Evolutionary conservation across 2,797 vertebrate genomes (phyloP).

Genomic region (Myotis daubentonii): DNA sequence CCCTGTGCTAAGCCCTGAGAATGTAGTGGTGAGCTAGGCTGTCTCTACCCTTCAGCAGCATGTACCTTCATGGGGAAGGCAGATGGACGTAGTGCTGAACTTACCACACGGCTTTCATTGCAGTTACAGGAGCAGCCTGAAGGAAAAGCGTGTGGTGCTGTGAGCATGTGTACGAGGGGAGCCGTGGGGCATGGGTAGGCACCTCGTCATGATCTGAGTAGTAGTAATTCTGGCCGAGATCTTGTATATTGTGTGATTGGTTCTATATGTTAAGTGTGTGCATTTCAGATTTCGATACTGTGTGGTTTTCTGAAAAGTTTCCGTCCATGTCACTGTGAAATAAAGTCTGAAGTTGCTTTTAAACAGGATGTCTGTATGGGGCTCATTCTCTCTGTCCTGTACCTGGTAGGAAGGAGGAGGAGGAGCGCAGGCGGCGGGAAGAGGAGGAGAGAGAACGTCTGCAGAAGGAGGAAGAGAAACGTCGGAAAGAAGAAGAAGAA

Average conservation of each 20-base stretch:
- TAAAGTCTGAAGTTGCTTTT: background rate
- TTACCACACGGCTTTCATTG: background rate
- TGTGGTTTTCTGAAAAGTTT: background rate
- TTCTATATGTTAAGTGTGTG: background rate
- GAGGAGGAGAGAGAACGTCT: conserved; percentile 93
- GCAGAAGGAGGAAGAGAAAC: conserved; percentile 94
- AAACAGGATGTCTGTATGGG: background rate
- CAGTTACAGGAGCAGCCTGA: background rate
- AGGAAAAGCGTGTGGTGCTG: background rate
- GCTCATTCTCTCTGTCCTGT: conserved; percentile 10
- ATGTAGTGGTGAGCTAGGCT: background rate
- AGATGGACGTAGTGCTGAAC: background rate
- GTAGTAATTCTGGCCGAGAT: background rate
- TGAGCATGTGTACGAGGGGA: background rate
- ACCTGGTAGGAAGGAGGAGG: conserved; percentile 92
- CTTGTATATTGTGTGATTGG: background rate
- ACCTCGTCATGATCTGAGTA: background rate
- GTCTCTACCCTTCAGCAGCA: background rate
- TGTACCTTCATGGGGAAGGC: background rate
- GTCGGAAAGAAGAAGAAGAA: conserved; percentile 93
- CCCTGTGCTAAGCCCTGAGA: background rate
- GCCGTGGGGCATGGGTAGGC: background rate
- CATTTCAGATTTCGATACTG: background rate
- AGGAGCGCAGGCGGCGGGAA: conserved; percentile 92
- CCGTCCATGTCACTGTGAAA: background rate